A percentile compares a stretch with the other conserved stretches of the same genome.
Evolutionary conservation across 2,113 vertebrate species (phyloP).

Genomic region (Labeo rohita): DNA sequence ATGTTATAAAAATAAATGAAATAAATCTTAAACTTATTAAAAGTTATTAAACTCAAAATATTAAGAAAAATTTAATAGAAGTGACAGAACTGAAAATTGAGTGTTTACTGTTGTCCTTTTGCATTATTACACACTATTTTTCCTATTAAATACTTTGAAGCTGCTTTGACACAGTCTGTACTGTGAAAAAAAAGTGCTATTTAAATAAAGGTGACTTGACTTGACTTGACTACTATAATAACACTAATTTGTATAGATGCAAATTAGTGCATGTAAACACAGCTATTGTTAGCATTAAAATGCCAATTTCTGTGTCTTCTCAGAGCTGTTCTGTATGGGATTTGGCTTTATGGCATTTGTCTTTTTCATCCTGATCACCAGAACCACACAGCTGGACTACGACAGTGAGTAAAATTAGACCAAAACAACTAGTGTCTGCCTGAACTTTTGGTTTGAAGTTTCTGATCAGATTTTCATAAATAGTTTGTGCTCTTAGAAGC

Average conservation of each 20-base stretch:
- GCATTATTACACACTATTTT: too few species aligned
- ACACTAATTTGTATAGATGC: neutral
- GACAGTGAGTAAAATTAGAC: conserved; percentile 74
- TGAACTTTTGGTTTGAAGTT: neutral
- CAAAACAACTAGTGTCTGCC: too few species aligned
- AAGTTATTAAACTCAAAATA: too few species aligned
- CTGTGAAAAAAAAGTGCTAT: too few species aligned
- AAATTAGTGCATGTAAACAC: neutral
- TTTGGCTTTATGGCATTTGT: conserved; percentile 84
- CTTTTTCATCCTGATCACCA: conserved; percentile 85
- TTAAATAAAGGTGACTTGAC: too few species aligned
- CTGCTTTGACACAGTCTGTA: too few species aligned
- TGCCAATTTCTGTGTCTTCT: neutral
- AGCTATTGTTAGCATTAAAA: neutral
- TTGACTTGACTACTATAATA: neutral
- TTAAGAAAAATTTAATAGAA: too few species aligned
- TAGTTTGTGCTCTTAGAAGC: neutral
- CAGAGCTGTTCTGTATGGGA: conserved; percentile 91
- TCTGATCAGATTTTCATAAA: neutral
- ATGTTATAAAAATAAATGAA: too few species aligned
- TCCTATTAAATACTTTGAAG: too few species aligned
- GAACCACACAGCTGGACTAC: conserved; percentile 78
- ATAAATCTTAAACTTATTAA: too few species aligned
- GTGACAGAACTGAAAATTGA: too few species aligned
- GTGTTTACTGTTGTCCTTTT: too few species aligned